These are phyloP conservation scores for Acanthiza pusilla DNA, from an alignment of 2,797 vertebrate genomes.

Conservation along the genomic window DNA sequence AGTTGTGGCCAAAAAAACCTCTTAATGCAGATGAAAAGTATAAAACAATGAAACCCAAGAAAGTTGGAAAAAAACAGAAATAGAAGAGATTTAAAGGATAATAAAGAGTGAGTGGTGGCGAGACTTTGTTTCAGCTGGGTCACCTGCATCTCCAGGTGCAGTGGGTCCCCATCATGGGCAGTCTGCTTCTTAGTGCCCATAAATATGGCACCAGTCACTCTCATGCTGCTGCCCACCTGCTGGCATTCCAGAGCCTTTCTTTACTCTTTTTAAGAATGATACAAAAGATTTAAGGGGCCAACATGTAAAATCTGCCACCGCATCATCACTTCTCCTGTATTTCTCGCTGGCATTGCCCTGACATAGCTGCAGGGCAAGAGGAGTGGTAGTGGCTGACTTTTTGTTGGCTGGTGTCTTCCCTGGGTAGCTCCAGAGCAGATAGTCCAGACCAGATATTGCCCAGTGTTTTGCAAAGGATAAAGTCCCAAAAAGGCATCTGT, in stretches of 20 bases:
- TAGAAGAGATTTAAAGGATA: not conserved
- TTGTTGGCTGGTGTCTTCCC: not conserved
- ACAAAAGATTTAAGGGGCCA: not conserved
- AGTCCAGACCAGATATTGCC: not conserved
- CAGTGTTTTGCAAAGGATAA: not conserved
- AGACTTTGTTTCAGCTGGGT: not conserved
- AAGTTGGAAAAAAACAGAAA: not conserved
- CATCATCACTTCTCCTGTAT: not conserved
- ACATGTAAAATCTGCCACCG: not conserved
- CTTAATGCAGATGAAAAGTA: not conserved
- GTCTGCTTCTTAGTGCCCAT: not conserved
- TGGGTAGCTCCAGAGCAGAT: not conserved
- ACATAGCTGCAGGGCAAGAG: not conserved
- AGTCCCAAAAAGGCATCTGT: not conserved
- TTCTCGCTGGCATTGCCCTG: not conserved
- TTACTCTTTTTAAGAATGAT: not conserved
- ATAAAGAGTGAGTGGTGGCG: not conserved
- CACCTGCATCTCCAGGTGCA: not conserved
- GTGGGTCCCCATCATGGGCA: not conserved
- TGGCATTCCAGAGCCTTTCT: not conserved
- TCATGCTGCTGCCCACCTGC: not conserved
- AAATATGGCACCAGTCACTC: accelerated
- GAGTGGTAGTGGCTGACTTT: not conserved
- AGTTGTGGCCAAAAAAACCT: not conserved
- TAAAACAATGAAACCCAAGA: not conserved